Conservation (phyloP, 2,113 vertebrate genomes). For the Eulemur rufifrons region DNA sequence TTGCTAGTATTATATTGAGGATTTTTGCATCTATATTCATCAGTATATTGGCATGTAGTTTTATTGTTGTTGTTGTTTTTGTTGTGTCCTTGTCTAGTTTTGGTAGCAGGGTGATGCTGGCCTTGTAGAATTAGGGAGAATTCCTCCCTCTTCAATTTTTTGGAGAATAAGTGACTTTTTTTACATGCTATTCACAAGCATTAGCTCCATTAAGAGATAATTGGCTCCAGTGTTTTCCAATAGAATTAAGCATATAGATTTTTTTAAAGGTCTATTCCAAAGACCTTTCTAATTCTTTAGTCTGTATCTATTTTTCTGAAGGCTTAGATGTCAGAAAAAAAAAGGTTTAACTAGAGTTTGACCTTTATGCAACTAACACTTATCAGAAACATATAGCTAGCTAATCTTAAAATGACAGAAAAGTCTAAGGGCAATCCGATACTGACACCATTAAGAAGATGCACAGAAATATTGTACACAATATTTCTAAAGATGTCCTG, state of each 20-base stretch:
- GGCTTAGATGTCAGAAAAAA: not conserved
- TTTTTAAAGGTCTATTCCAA: not conserved
- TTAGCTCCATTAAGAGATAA: not conserved
- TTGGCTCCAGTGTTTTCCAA: not conserved
- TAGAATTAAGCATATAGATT: not conserved
- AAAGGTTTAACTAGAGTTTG: not conserved
- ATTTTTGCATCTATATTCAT: too few relatives aligned
- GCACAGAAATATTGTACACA: not conserved
- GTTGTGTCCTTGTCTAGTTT: too few relatives aligned
- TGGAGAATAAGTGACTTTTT: not conserved
- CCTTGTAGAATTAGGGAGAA: too few relatives aligned
- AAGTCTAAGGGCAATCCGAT: not conserved
- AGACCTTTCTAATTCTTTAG: not conserved
- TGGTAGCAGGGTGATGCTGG: too few relatives aligned
- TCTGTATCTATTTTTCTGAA: not conserved
- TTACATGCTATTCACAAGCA: not conserved
- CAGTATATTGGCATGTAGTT: too few relatives aligned
- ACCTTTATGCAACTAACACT: not conserved
- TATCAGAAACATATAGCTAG: not conserved
- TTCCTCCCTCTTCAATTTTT: too few relatives aligned
- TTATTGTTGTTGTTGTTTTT: too few relatives aligned
- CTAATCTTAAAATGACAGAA: not conserved
- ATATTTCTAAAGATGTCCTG: not conserved
- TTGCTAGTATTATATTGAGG: too few relatives aligned
- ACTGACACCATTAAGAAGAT: not conserved